Evolutionary conservation across 92 coral and sea anemone genomes (phyloP).

Genomic region (Palythoa grandis): DNA sequence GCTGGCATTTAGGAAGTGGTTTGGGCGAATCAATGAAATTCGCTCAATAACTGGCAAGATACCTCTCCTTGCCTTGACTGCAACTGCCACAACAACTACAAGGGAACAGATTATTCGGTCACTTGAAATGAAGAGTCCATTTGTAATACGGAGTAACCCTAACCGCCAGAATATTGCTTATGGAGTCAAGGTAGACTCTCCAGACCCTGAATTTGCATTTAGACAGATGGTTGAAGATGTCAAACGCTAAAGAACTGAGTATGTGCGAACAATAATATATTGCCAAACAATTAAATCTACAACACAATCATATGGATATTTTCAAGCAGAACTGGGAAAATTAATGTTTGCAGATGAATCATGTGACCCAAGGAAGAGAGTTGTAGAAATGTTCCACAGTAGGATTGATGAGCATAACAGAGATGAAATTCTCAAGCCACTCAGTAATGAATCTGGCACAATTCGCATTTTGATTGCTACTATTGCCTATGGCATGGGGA

Average conservation of each 20-base stretch:
- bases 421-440: slow-evolving; percentile 45
- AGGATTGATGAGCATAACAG: slow-evolving; percentile 52
- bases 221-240: slow-evolving; percentile 33
- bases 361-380: slow-evolving; percentile 40
- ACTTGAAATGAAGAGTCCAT: slow-evolving; percentile 51
- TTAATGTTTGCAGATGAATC: slow-evolving; percentile 24
- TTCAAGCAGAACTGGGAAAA: slow-evolving; percentile 44
- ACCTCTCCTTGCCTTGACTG: slow-evolving; percentile 55
- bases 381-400: slow-evolving; percentile 65
- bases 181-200: slow-evolving; percentile 50
- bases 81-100: slow-evolving; percentile 60
- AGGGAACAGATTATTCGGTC: slow-evolving; percentile 41
- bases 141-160: slow-evolving; percentile 27
- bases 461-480: slow-evolving; percentile 55
- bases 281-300: slow-evolving; percentile 50
- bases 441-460: slow-evolving; percentile 15
- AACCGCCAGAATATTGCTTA: slow-evolving; percentile 50
- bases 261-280: slow-evolving; percentile 44
- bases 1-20: slow-evolving; percentile 56
- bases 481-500: slow-evolving; percentile 71
- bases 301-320: slow-evolving; percentile 25
- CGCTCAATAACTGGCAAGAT: slow-evolving; percentile 37
- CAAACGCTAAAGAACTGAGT: slow-evolving; percentile 29
- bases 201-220: slow-evolving; percentile 45
- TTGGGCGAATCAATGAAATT: slow-evolving; percentile 61